Percentiles rank a stretch among this genome's conserved stretches.
Conservation (phyloP, 2,113 vertebrate species). For the Nicator chloris region DNA sequence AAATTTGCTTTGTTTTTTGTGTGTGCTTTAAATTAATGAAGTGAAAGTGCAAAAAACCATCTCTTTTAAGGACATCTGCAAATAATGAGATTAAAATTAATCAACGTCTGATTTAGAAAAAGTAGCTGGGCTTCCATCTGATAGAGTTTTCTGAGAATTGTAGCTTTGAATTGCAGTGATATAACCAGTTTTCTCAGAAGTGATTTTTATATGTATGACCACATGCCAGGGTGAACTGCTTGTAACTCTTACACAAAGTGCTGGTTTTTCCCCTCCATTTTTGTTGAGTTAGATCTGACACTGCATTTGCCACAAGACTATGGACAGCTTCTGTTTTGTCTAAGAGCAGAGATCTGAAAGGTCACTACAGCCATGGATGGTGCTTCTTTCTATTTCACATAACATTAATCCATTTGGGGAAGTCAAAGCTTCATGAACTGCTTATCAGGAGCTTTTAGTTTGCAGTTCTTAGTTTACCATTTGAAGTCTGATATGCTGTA, state of each 20-base stretch:
- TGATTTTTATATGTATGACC: not conserved
- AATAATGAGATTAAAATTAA: not conserved
- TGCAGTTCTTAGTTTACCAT: not conserved
- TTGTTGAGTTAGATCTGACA: not conserved
- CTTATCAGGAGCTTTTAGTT: not conserved
- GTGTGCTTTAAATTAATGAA: not conserved
- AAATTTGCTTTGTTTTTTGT: not conserved
- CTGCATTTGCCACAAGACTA: not conserved
- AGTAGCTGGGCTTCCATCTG: not conserved
- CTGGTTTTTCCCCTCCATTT: rapidly evolving
- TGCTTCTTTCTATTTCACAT: not conserved
- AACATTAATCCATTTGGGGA: not conserved
- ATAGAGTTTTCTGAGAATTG: not conserved
- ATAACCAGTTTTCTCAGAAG: not conserved
- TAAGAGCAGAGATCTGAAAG: not conserved
- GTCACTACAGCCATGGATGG: not conserved
- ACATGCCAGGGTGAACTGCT: not conserved
- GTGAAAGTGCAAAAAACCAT: not conserved
- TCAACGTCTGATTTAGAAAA: not conserved
- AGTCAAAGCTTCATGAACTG: not conserved
- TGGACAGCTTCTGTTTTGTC: not conserved
- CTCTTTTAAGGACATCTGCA: not conserved
- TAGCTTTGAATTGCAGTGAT: not conserved
- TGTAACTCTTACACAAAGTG: not conserved
- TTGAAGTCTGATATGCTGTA: not conserved